Evolutionary conservation across 2,797 vertebrate genomes (phyloP), one percentile per base, ranked within the genome.

Genomic region (Sebastes vulpes): DNA sequence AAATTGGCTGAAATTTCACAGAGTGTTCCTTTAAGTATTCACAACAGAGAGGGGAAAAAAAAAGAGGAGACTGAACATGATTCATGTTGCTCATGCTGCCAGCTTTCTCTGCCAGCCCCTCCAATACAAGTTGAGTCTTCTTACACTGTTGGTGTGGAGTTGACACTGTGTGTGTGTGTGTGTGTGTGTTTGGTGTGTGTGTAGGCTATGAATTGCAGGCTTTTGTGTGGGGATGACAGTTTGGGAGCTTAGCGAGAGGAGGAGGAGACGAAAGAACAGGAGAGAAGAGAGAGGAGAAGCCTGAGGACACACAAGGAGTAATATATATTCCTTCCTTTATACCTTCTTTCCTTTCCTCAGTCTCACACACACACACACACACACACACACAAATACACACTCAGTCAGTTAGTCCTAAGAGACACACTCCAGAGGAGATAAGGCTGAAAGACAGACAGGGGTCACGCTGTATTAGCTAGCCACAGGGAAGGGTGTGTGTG

Each of bases 381-480:
- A 60, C 20, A 25, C 21, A 16, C 60, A 29, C 48, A 26, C 28
- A 6, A n/a, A 29, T 25, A 42, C 59, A 52, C 23, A 48, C 20
- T 50, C 54, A 69, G 48, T 42, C 81, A 80, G 75, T 81, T 65
- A 58, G 38, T 87, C 86, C 77, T 81, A 78, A 63, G 61, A 78
- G 85, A 83, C 72, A 38, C 77, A 79, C 78, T 70, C 42, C 61
- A 70, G 81, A 84, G 73, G 25, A 89, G 91, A 90, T 90, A 80
- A 81, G 76, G 50, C 87, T 90, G 81, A 91, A 87, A 89, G 91
- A 89, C 80, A 71, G 87, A 84, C 79, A 81, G 91, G 79, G 89
- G 91, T 91, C 89, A 90, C 61, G 67, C 74, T 87, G 80, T 86
- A 87, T 91, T 86, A 84, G 81, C 68, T 57, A 54, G 85, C 84